Percentiles rank a stretch among this genome's conserved stretches.
Conservation (phyloP, 2,888 invertebrate species). For the Andrena bucephala region DNA sequence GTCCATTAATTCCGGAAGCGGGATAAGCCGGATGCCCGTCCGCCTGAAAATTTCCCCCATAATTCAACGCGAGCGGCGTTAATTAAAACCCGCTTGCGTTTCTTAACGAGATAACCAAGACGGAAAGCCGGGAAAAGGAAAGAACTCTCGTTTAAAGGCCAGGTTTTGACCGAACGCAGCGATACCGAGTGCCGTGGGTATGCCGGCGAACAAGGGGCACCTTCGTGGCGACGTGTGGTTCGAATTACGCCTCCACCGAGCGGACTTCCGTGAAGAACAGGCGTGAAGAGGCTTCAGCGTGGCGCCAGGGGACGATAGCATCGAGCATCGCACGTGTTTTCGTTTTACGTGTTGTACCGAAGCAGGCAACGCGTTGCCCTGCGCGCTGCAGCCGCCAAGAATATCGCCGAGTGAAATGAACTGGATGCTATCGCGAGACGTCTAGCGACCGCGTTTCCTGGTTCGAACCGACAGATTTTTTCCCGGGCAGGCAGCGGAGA, state of each 20-base stretch:
- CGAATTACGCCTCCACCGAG: constrained; percentile 75
- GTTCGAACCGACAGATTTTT: background rate
- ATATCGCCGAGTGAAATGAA: constrained; percentile 57
- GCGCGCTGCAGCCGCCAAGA: constrained; percentile 46
- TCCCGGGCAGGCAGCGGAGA: background rate
- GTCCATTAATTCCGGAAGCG: constrained; percentile 35
- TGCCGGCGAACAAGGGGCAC: constrained; percentile 61
- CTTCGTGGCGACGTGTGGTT: constrained; percentile 71
- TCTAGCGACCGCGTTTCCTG: constrained; percentile 7
- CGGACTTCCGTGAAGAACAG: constrained; percentile 78
- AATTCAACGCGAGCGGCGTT: constrained; percentile 49
- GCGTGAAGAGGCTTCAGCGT: constrained; percentile 63
- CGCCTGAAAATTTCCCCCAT: constrained; percentile 32
- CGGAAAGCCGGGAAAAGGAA: constrained; percentile 28
- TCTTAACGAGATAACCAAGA: constrained; percentile 51
- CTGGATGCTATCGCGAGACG: constrained; percentile 28
- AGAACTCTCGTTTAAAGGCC: constrained; percentile 4
- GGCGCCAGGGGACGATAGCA: constrained; percentile 77
- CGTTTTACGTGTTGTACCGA: constrained; percentile 74
- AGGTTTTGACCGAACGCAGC: background rate
- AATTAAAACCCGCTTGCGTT: constrained; percentile 53
- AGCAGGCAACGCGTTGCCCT: constrained; percentile 4
- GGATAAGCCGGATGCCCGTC: constrained; percentile 10
- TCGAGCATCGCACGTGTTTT: constrained; percentile 78
- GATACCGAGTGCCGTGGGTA: constrained; percentile 41